Conservation (phyloP, 2,113 vertebrate genomes). For the Elephantulus edwardii region DNA sequence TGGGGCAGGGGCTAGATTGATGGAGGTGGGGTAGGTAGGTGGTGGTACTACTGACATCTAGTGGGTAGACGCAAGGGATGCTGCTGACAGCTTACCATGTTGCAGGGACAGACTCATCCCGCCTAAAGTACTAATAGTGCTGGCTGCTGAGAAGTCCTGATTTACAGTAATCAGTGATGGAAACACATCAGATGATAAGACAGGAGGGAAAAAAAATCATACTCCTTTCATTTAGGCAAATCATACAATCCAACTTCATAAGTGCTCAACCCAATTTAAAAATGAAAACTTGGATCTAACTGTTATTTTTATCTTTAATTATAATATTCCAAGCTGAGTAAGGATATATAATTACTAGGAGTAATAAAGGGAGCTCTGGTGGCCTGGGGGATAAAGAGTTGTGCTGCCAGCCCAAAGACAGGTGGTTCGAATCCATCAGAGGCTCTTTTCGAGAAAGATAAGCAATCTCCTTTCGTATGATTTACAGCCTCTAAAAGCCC, state of each 20-base stretch:
- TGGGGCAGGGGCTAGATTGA: background rate
- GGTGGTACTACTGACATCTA: background rate
- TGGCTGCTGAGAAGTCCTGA: background rate
- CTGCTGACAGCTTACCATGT: background rate
- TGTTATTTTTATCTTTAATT: slow-evolving; percentile 31
- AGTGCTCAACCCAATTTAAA: background rate
- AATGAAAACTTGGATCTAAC: background rate
- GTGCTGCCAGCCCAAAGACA: too few species aligned
- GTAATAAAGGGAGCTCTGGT: too few species aligned
- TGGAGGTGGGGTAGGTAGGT: too few species aligned
- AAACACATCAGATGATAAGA: background rate
- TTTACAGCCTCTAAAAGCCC: too few species aligned
- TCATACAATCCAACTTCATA: background rate
- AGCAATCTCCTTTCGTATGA: too few species aligned
- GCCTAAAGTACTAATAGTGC: background rate
- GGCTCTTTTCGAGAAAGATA: too few species aligned
- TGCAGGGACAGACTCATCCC: background rate
- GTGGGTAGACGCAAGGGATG: background rate
- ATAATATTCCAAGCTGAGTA: background rate
- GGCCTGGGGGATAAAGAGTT: too few species aligned
- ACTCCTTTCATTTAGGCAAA: slow-evolving; percentile 22
- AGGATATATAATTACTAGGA: background rate
- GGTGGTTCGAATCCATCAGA: too few species aligned
- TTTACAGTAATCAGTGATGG: background rate
- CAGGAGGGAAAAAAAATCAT: background rate